phyloP scores from a whole-genome alignment of 2,113 vertebrate species.

The Oncorhynchus clarkii region DNA sequence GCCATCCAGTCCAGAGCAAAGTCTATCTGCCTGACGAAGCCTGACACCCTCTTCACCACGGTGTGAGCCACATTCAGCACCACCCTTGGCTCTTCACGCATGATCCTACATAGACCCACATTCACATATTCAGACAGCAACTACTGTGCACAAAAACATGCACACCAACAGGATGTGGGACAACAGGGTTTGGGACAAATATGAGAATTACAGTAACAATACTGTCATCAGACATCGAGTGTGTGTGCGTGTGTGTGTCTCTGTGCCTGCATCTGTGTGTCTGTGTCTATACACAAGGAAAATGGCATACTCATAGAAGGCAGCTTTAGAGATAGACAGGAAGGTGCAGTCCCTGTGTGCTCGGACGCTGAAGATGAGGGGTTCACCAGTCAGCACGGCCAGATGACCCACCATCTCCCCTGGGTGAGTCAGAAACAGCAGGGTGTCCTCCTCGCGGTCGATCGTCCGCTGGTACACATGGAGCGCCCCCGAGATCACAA shows the following conservation, averaged over 20 bases:
- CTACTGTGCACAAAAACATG: neutral
- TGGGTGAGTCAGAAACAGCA: slow-evolving; percentile 87
- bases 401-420: slow-evolving; percentile 94
- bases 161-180: neutral
- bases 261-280: neutral
- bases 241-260: neutral
- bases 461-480: slow-evolving; percentile 91
- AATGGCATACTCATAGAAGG: slow-evolving; percentile 90
- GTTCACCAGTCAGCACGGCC: slow-evolving; percentile 91
- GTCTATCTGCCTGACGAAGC: slow-evolving; percentile 91
- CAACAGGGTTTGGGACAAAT: neutral
- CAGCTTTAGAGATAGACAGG: slow-evolving; percentile 89
- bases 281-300: no score
- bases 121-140: neutral
- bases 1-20: slow-evolving; percentile 98
- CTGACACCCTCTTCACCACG: slow-evolving; percentile 85
- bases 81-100: slow-evolving; percentile 85
- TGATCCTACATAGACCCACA: slow-evolving; percentile 76
- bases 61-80: slow-evolving; percentile 89
- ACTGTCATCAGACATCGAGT: neutral
- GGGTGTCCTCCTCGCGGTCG: slow-evolving; percentile 85
- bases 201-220: neutral
- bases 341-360: slow-evolving; percentile 90
- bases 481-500: slow-evolving; percentile 87
- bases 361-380: slow-evolving; percentile 89